A percentile compares a stretch with the other conserved stretches of the same genome.
phyloP scores from a whole-genome alignment of 2,797 vertebrate species.

The Scyliorhinus canicula region DNA sequence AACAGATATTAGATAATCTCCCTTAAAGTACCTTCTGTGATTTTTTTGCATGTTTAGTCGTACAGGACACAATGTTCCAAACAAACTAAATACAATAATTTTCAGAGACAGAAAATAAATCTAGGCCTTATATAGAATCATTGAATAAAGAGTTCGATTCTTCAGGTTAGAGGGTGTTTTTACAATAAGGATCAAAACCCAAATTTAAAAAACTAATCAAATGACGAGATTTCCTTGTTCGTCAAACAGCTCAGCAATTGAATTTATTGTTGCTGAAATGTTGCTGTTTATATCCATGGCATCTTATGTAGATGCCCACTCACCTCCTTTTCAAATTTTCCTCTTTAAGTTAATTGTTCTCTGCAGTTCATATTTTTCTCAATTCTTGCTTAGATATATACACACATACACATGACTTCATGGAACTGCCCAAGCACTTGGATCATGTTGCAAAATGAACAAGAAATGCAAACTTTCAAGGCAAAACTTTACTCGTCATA shows the following conservation, averaged over 20 bases:
- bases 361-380: background rate
- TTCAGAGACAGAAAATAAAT: background rate
- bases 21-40: background rate
- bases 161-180: background rate
- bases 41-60: background rate
- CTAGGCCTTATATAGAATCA: background rate
- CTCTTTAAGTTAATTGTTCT: background rate
- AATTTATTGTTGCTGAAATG: background rate
- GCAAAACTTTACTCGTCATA: background rate
- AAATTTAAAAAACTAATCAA: background rate
- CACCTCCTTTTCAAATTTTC: too few relatives aligned
- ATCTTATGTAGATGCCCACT: background rate
- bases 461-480: background rate
- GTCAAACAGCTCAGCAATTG: background rate
- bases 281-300: background rate
- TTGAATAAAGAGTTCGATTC: too few relatives aligned
- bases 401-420: background rate
- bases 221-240: background rate
- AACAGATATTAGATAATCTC: background rate
- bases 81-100: background rate
- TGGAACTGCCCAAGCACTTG: background rate
- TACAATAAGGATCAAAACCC: background rate
- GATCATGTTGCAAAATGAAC: background rate
- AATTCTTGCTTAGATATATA: background rate
- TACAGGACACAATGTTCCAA: background rate